A percentile compares a stretch with the other conserved stretches of the same genome.
Evolutionary conservation across 2,888 invertebrate genomes (phyloP).

Genomic region (Horisme vitalbata): DNA sequence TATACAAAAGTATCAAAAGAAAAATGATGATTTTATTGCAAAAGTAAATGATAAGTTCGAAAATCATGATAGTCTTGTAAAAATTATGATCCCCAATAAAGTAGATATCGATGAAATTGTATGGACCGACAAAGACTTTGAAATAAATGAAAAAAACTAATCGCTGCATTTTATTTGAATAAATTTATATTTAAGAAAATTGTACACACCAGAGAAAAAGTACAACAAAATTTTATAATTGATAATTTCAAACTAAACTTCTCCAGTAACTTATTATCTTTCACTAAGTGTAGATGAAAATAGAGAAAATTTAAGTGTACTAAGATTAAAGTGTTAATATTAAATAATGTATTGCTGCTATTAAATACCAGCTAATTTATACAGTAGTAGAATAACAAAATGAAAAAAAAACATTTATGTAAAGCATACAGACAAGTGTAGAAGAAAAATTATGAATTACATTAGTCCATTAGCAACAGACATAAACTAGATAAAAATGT

Average conservation of each 20-base stretch:
- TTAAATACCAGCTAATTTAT: conserved; percentile 50
- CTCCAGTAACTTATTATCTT: conserved; percentile 60
- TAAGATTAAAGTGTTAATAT: conserved; percentile 55
- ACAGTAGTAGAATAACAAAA: conserved; percentile 35
- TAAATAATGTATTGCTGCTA: conserved; percentile 59
- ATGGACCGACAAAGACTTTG: conserved; percentile 58
- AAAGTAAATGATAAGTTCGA: conserved; percentile 61
- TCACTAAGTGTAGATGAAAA: conserved; percentile 70
- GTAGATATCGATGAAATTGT: conserved; percentile 47
- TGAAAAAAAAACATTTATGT: conserved; percentile 43
- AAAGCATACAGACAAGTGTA: conserved; percentile 44
- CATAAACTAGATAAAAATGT: conserved; percentile 42
- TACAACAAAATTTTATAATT: conserved; percentile 71
- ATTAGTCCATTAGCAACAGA: conserved; percentile 44
- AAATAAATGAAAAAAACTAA: conserved; percentile 56
- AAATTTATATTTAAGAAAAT: conserved; percentile 82
- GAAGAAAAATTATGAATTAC: conserved; percentile 44
- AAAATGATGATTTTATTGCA: conserved; percentile 61
- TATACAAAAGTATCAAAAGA: conserved; percentile 71
- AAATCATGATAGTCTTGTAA: conserved; percentile 52
- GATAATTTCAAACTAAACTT: conserved; percentile 63
- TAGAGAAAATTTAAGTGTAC: conserved; percentile 54
- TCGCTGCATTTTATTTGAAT: conserved; percentile 61
- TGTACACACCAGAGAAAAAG: conserved; percentile 80
- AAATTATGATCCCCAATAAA: conserved; percentile 41